phyloP scores from a whole-genome alignment of 2,888 invertebrate species.

The Penaeus monodon region DNA sequence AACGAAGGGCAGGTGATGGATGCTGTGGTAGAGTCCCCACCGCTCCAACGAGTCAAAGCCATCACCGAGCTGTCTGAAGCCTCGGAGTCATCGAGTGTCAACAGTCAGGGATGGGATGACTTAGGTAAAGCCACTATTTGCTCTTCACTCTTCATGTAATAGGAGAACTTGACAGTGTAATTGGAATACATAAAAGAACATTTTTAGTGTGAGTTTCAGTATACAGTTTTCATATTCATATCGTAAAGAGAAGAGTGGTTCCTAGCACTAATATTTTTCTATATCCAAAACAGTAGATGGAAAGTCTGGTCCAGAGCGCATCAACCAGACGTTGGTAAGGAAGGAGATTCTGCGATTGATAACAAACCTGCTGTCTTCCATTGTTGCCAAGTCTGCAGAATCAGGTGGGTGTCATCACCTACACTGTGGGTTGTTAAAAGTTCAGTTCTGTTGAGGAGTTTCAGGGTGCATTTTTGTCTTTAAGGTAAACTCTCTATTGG shows the following conservation, averaged over 20 bases:
- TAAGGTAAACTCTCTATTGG: too few species aligned
- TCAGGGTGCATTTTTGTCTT: too few species aligned
- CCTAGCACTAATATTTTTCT: background rate
- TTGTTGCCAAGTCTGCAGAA: conserved; percentile 84
- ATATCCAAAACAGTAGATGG: conserved; percentile 30
- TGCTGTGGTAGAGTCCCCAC: conserved; percentile 17
- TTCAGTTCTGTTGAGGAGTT: background rate
- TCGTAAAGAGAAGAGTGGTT: background rate
- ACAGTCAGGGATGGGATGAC: conserved; percentile 57
- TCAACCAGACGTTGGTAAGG: conserved; percentile 68
- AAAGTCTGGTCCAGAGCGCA: conserved; percentile 36
- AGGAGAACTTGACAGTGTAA: too few species aligned
- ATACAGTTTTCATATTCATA: background rate
- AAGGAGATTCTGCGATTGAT: conserved; percentile 80
- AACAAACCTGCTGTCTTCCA: conserved; percentile 83
- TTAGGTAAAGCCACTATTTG: conserved; percentile 11
- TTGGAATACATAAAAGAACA: background rate
- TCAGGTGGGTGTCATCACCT: conserved; percentile 77
- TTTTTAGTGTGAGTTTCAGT: background rate
- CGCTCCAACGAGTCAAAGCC: conserved; percentile 45
- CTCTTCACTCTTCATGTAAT: too few species aligned
- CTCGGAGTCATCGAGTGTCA: conserved; percentile 46
- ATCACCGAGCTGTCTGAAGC: conserved; percentile 40
- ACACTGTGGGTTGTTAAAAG: background rate
- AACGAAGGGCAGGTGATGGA: conserved; percentile 9